Base-by-base conservation (phyloP, 2,797 vertebrate genomes). In the Epinephelus malabaricus region DNA sequence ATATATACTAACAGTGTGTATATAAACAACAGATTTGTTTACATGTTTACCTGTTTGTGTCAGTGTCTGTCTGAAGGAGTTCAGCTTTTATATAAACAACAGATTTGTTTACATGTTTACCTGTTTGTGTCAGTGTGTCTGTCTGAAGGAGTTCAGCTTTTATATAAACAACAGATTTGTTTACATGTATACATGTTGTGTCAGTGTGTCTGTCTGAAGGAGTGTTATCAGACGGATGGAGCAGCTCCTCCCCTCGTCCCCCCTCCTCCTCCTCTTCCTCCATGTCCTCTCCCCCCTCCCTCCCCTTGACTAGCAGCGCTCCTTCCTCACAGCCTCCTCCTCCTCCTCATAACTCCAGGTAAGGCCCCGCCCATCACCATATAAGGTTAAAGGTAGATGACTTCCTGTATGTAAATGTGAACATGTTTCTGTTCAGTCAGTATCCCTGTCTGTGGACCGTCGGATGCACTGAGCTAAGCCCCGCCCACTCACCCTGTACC, bases 371-470 rank as follows among this genome's bases (percentile, higher is more conserved):
- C 47, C 47, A 19, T 18, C 47, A 19, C 17, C 17, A 18, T 18
- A 49, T 18, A 3, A 8, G 17, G 15, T 3, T 49, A 2, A 49
- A 34, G 34, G 6, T 34, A 8, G 34, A 34, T 7, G 34, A 7
- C 34, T 34, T 34, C 34, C 34, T 49, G 18, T 43, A 12, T 23
- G 6, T 49, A 50, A 45, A 30, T 47, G 2, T 53, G 14, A 50
- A 3, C 71, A 7, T 75, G 6, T 73, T 10, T 83, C 3, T 87
- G 54, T 91, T 55, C 93, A 99, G 97, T 92, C 97, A 97, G 89
- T 97, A 96, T 59, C 96, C 97, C 0, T 98, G 96, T 89, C 94
- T 98, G 76, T 98, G 97, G 98, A 96, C 97, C 3, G 94, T 97
- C 70, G 96, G 96, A 82, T 97, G 95, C 73, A 86, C 93, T 4